Base-by-base conservation (phyloP, 53 echinoderm and acorn worm species). In the Apostichopus leukothele region DNA sequence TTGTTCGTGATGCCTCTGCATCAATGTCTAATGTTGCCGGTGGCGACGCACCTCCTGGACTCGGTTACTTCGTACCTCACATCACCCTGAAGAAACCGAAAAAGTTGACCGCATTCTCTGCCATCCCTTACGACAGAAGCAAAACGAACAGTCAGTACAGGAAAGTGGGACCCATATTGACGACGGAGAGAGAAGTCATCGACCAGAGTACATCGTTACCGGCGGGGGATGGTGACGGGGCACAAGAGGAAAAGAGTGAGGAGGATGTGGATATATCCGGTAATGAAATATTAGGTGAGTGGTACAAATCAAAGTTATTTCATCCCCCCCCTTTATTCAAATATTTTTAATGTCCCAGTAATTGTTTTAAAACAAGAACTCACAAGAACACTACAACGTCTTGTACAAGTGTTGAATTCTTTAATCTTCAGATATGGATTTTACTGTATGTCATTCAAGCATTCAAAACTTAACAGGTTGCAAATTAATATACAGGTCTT, bases 81-180 rank as follows among this genome's bases (percentile, higher is more conserved):
- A 85, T 85, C 14, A 50, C 61, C 18, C 10, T 85, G 25, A 85
- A 67, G 50, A 85, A 67, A 60, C 67, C 85, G 0, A 21, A 51
- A n/a, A 85, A 85, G 8, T 50, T 85, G 10, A 9, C 1, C 23
- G 25, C 85, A 14, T 85, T 66, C 50, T 85, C 85, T 60, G 67
- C 85, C 11, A 50, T 67, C 11, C 85, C 85, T 18, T 85, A 85
- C 67, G 84, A 63, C 61, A 84, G 61, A 54, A 85, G 85, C 50
- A 63, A 39, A 50, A 66, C 14, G 23, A 66, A 27, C 27, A 50
- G 14, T 63, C 59, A 66, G 12, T 85, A 66, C 18, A 25, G 68
- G 16, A 81, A 59, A 71, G 71, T 71, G 16, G 20, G 20, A 71
- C 71, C 13, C 16, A 18, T 14, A 19, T 18, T 71, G 18, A 19